Conservation (phyloP, 2,888 invertebrate species). For the Drosophila longiperda region DNA sequence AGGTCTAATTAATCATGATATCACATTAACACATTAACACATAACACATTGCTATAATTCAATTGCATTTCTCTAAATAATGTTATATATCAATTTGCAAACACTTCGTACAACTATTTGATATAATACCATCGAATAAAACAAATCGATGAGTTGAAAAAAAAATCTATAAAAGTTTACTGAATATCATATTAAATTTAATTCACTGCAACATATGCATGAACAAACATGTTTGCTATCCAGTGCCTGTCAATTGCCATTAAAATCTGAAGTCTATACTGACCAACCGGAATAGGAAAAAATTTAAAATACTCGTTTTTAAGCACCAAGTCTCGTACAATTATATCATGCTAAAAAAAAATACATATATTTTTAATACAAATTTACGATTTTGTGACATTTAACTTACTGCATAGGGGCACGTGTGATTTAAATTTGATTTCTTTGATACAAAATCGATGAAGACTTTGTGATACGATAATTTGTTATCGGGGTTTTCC, state of each 20-base stretch:
- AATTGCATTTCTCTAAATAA: background rate
- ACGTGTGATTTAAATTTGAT: slow-evolving; percentile 42
- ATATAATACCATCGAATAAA: background rate
- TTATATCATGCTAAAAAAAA: slow-evolving; percentile 13
- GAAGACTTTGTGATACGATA: slow-evolving; percentile 26
- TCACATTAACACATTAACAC: too few species aligned
- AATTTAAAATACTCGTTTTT: slow-evolving; percentile 10
- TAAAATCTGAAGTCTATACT: slow-evolving; percentile 31
- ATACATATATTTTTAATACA: background rate
- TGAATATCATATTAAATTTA: background rate
- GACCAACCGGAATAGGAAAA: slow-evolving; percentile 32
- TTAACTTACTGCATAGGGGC: slow-evolving; percentile 36
- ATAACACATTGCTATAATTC: background rate
- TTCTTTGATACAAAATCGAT: accelerated
- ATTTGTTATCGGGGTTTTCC: background rate
- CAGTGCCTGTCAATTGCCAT: slow-evolving; percentile 7
- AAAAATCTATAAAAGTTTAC: background rate
- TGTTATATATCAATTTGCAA: background rate
- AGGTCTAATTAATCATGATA: background rate
- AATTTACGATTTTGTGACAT: background rate
- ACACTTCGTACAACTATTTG: background rate
- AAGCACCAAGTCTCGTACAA: slow-evolving; percentile 22
- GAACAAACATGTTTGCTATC: background rate
- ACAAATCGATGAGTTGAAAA: background rate
- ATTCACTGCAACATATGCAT: background rate